Evolutionary conservation across 1,140 invertebrate species (phyloP).

Genomic region (Trypoxylus dichotomus): DNA sequence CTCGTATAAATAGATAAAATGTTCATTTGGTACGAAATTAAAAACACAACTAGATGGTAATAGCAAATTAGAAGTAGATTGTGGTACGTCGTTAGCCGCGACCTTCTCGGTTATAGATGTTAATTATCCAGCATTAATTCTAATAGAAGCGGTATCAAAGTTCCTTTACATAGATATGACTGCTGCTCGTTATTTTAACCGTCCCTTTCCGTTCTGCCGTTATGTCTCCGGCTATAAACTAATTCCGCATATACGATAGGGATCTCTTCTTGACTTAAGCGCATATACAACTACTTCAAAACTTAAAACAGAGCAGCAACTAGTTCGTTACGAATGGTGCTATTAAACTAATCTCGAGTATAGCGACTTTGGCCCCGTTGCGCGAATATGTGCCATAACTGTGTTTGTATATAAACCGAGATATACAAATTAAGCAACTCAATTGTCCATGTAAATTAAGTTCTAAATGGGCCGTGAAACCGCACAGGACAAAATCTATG

Average conservation of each 20-base stretch:
- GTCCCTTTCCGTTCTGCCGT: constrained; percentile 26
- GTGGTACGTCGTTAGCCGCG: neutral
- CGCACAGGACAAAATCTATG: constrained; percentile 12
- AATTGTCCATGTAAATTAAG: constrained; percentile 46
- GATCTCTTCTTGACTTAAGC: constrained; percentile 36
- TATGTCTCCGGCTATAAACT: constrained; percentile 34
- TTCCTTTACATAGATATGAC: neutral
- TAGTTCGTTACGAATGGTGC: constrained; percentile 36
- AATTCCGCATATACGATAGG: constrained; percentile 38
- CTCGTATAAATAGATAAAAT: too few species aligned
- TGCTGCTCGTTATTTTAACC: constrained; percentile 16
- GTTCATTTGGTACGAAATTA: neutral
- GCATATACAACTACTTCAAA: constrained; percentile 23
- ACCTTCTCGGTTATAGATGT: constrained; percentile 7
- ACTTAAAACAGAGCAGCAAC: constrained; percentile 37
- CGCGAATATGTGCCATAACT: constrained; percentile 40
- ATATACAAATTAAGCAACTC: constrained; percentile 45
- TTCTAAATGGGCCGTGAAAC: constrained; percentile 23
- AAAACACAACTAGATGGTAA: neutral
- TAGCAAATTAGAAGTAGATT: constrained; percentile 23
- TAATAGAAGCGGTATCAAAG: constrained; percentile 19
- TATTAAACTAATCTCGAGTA: constrained; percentile 46
- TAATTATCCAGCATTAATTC: constrained; percentile 19
- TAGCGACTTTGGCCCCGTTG: constrained; percentile 35
- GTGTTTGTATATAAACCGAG: constrained; percentile 39